Evolutionary conservation across 2,113 vertebrate genomes (phyloP), one percentile per base, ranked within the genome.

Genomic region (Pseudopipra pipra): DNA sequence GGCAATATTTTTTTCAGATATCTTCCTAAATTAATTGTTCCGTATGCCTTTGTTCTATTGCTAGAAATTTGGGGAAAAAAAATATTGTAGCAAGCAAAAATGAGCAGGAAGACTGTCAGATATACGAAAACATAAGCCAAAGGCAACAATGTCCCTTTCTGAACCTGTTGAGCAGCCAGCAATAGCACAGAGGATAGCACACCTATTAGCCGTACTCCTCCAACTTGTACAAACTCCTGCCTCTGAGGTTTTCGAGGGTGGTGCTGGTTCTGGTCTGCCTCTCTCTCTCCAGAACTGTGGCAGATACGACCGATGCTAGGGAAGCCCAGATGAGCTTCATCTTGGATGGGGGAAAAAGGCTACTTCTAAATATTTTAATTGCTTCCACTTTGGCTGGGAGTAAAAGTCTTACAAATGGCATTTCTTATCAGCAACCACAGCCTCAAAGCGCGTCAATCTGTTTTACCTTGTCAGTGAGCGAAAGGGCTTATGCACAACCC

Each of bases 301-400:
- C n/a, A 73, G 59, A 31, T 31, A 37, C 35, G 37, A 44, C 73
- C 63, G 41, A 31, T 54, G 24, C 62, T 87, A 61, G 44, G 49
- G 66, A 83, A 90, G 49, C 17, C 52, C 35, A 91, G 66, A 81
- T 47, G 77, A 91, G n/a, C 78, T 83, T 78, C 74, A 76, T 79
- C 35, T 49, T 72, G 81, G 44, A 61, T 44, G n/a, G 41, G 19
- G 71, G 71, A 89, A 86, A 75, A 44, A 37, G 15, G 62, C 46
- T 90, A 52, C 85, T 87, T 87, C 92, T 93, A 90, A 95, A 87
- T 93, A 85, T 94, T 95, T 94, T 87, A 91, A 93, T 95, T 94
- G 37, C 75, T 85, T 94, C 47, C 37, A 65, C 52, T 79, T 85
- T 75, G 71, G 12, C 74, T 93, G 49, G 19, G 31, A 79, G 63